Base-by-base conservation (phyloP, 2,113 vertebrate species). In the Smithornis capensis region DNA sequence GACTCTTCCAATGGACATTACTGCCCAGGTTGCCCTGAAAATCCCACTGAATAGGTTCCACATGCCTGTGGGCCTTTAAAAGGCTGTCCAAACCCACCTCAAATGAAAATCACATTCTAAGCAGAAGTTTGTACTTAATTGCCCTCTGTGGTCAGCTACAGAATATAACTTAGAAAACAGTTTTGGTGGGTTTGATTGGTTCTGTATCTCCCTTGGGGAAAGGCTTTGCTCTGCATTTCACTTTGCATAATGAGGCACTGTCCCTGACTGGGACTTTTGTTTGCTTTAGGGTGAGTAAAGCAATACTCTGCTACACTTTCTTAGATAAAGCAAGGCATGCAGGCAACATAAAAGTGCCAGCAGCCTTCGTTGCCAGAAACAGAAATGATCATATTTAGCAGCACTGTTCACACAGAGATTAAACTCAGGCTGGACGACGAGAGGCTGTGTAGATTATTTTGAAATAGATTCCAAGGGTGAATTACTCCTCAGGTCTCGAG, bases 241-340 rank as follows among this genome's bases (percentile, higher is more conserved):
- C 40, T 68, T 59, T 0, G 1, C 71, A 74, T 79, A 88, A 92
- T 55, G 82, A 83, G 63, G 75, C 14, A 2, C 68, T 35, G 75
- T 55, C 76, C 86, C 65, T 77, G 94, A 94, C 70, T 90, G n/a
- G 82, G 45, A 90, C 93, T 96, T 91, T 87, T 90, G 89, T 94
- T 73, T 69, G 63, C 50, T 69, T 53, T 59, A 44, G 76, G 2
- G 1, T 4, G 19, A 73, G 93, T 89, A 95, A 97, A 91, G 93
- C 78, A 95, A 94, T 83, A 87, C 89, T 49, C 67, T 38, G 68
- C 82, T 93, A 77, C 60, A 77, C 87, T 93, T 86, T 90, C 79
- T 25, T 37, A 73, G 94, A 95, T 94, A 93, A 95, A 94, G 83
- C 65, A 19, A 87, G 80, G 83, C 77, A 87, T 1, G 21, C 91